These are phyloP conservation scores for Crenuchus spilurus DNA, from an alignment of 2,797 vertebrate genomes.

Conservation along the genomic window DNA sequence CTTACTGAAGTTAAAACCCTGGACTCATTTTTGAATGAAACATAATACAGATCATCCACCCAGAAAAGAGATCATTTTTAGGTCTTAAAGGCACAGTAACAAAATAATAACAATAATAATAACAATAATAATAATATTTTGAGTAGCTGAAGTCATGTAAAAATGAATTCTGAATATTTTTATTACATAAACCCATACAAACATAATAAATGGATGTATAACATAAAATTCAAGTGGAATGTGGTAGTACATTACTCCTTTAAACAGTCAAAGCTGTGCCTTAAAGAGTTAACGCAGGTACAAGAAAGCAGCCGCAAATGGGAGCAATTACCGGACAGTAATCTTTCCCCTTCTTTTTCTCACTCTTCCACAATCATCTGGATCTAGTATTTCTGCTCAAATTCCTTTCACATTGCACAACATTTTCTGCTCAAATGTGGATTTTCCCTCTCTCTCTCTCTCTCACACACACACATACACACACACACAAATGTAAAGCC, in stretches of 20 bases:
- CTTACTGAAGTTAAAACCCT: background rate
- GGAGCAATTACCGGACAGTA: conserved; percentile 51
- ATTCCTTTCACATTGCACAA: conserved; percentile 40
- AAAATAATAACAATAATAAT: too few relatives aligned
- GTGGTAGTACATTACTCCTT: background rate
- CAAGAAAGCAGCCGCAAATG: conserved; percentile 51
- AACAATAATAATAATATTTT: too few relatives aligned
- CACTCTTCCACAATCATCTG: conserved; percentile 49
- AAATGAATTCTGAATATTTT: too few relatives aligned
- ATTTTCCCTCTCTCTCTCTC: background rate
- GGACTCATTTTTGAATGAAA: background rate
- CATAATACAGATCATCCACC: background rate
- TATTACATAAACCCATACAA: background rate
- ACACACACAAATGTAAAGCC: conserved; percentile 21
- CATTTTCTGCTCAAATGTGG: conserved; percentile 19
- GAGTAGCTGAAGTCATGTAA: too few relatives aligned
- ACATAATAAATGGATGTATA: background rate
- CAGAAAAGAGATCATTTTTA: background rate
- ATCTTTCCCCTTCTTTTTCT: conserved; percentile 41
- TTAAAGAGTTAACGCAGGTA: conserved; percentile 59
- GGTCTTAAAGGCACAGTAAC: background rate
- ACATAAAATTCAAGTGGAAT: background rate
- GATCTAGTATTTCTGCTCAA: conserved; percentile 39
- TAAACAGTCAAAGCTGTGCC: conserved; percentile 20
- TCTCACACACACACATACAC: conserved; percentile 16